Evolutionary conservation across 2,797 vertebrate genomes (phyloP).

Genomic region (Buphagus erythrorhynchus): DNA sequence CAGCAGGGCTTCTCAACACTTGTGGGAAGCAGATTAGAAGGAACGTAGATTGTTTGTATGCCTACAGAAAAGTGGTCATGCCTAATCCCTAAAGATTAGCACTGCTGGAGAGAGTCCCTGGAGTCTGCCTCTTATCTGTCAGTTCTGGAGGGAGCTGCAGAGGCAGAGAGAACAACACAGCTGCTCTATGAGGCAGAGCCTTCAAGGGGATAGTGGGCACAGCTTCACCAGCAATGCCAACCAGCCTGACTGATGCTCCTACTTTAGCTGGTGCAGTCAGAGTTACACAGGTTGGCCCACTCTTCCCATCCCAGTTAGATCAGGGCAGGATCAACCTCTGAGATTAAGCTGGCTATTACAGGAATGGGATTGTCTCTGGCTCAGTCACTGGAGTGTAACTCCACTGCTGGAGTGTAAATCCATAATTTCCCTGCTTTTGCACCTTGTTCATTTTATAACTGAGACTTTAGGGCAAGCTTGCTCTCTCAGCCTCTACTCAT

Average conservation of each 20-base stretch:
- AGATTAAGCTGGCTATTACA: neutral
- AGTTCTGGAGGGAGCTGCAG: neutral
- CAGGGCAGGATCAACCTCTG: neutral
- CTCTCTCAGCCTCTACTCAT: neutral
- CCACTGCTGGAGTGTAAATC: neutral
- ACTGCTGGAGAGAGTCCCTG: neutral
- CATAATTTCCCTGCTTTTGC: neutral
- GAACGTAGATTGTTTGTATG: neutral
- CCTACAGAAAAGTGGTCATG: neutral
- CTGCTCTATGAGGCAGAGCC: neutral
- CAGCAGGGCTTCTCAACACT: neutral
- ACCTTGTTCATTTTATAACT: neutral
- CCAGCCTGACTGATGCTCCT: neutral
- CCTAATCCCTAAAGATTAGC: neutral
- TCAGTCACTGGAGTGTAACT: neutral
- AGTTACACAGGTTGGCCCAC: neutral
- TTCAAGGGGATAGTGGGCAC: neutral
- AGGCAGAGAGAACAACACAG: neutral
- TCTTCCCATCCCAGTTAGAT: neutral
- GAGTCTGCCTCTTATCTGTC: neutral
- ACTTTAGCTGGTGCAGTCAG: neutral
- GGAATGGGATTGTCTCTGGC: neutral
- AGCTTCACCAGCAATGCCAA: neutral
- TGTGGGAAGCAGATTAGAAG: neutral
- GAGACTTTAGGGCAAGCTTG: neutral